Base-by-base conservation (phyloP, 2,113 vertebrate genomes). In the Lophius piscatorius region DNA sequence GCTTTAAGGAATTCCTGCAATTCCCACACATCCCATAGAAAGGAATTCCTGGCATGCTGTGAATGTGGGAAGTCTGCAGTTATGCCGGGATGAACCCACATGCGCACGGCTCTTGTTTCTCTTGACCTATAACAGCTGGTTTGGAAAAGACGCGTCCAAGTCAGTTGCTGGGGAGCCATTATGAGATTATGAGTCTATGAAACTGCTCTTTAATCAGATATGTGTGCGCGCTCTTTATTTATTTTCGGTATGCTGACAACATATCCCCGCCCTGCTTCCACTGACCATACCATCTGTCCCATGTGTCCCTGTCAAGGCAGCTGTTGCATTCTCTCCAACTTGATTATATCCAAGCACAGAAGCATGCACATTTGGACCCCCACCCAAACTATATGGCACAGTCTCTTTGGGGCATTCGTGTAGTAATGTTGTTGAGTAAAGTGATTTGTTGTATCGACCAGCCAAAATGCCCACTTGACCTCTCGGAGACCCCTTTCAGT, bases 391-490 rank as follows among this genome's bases (percentile, higher is more conserved):
- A 73, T 82, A 71, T 80, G 51, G 51, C 68, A 10, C 40, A 54
- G 2, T 75, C 20, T 36, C 77, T 51, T 26, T 4, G 26, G 42
- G 55, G 35, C 40, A 6, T 36, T 65, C 24, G 45, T 78, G 9
- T 47, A 24, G 44, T 49, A 10, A 31, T 71, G 63, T 67, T 74
- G 60, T 80, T 33, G 48, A 76, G 48, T 74, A 50, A 71, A 80
- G 41, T 36, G 48, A 73, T 70, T 82, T 73, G 71, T 67, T 56
- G 62, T 51, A 34, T 72, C 47, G 72, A 66, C 7, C 49, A 40
- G 55, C 59, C 20, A 81, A 72, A 84, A 61, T n/a, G 61, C 74
- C 66, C 73, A 74, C 62, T 81, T 81, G 87, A 84, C 87, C 81
- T 76, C 58, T 34, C 13, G 1, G 62, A 64, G 55, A 60, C 70